phyloP scores from a whole-genome alignment of 2,797 vertebrate genomes.

The Echiichthys vipera region DNA sequence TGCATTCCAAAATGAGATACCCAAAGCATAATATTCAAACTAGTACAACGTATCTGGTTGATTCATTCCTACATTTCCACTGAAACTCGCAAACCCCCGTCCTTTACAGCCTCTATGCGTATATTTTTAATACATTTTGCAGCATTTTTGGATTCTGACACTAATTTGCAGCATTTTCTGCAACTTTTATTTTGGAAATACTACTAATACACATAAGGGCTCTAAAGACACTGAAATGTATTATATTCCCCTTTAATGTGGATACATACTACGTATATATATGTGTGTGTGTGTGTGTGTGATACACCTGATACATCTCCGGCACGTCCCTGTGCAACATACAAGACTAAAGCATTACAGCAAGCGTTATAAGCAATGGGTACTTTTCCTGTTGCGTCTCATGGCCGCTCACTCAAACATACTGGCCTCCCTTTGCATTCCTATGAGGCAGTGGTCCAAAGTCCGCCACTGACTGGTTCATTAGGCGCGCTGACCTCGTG shows the following conservation, averaged over 20 bases:
- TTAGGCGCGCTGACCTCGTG: background rate
- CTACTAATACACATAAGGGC: background rate
- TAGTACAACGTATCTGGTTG: background rate
- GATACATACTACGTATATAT: constrained; percentile 22
- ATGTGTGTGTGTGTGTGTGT: background rate
- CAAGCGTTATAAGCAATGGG: constrained; percentile 56
- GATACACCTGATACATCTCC: constrained; percentile 13
- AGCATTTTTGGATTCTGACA: background rate
- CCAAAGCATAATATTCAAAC: background rate
- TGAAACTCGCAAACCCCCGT: background rate
- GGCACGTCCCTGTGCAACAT: constrained; percentile 20
- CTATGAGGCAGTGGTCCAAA: constrained; percentile 30
- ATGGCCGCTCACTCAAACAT: constrained; percentile 24
- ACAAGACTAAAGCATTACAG: constrained; percentile 56
- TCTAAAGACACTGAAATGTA: constrained; percentile 8
- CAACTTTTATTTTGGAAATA: background rate
- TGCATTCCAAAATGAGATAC: background rate
- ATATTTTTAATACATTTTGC: background rate
- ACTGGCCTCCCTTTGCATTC: constrained; percentile 55
- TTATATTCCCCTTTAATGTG: constrained; percentile 7
- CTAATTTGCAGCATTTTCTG: no score
- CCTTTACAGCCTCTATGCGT: constrained; percentile 2
- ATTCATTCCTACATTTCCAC: background rate
- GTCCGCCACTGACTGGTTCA: constrained; percentile 26
- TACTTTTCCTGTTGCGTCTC: constrained; percentile 20